A percentile compares a stretch with the other conserved stretches of the same genome.
phyloP scores from a whole-genome alignment of 2,113 vertebrate species.

The Platysternon megacephalum region DNA sequence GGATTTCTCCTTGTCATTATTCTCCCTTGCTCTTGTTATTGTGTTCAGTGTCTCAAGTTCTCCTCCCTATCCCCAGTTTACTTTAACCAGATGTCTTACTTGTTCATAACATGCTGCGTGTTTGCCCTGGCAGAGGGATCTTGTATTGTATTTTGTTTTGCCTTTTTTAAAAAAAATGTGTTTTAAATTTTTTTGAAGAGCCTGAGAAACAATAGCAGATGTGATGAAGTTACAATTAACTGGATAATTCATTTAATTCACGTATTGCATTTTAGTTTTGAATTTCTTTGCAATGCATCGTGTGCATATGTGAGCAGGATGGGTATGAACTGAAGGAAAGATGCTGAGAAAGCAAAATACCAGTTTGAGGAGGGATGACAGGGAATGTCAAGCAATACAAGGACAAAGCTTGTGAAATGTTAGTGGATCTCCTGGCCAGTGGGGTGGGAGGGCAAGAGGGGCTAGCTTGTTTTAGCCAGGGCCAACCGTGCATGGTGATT shows the following conservation, averaged over 20 bases:
- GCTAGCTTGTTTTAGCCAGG: rapidly evolving
- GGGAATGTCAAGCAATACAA: not conserved
- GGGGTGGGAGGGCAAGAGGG: rapidly evolving
- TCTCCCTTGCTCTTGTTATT: slow-evolving; percentile 83
- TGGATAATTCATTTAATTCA: slow-evolving; percentile 59
- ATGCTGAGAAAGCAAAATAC: not conserved
- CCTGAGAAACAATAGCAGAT: slow-evolving; percentile 65
- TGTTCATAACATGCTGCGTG: slow-evolving; percentile 54
- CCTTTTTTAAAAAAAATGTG: slow-evolving; percentile 49
- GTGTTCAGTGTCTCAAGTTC: slow-evolving; percentile 68
- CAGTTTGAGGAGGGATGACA: rapidly evolving
- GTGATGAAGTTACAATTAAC: slow-evolving; percentile 59
- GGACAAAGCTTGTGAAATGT: not conserved
- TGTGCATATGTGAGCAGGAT: not conserved
- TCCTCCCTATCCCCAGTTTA: slow-evolving; percentile 45
- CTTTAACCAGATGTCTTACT: slow-evolving; percentile 60
- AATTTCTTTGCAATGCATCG: slow-evolving; percentile 50
- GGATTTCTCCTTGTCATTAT: slow-evolving; percentile 83
- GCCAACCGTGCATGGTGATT: not conserved
- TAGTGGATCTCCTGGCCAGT: rapidly evolving
- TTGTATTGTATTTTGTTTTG: slow-evolving; percentile 61
- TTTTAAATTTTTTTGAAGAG: slow-evolving; percentile 57
- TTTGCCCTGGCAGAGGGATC: slow-evolving; percentile 41
- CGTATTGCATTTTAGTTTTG: slow-evolving; percentile 59
- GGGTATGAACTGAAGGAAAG: not conserved